Conservation (phyloP, 2,888 invertebrate species). For the Aleiodes leptofemur region DNA sequence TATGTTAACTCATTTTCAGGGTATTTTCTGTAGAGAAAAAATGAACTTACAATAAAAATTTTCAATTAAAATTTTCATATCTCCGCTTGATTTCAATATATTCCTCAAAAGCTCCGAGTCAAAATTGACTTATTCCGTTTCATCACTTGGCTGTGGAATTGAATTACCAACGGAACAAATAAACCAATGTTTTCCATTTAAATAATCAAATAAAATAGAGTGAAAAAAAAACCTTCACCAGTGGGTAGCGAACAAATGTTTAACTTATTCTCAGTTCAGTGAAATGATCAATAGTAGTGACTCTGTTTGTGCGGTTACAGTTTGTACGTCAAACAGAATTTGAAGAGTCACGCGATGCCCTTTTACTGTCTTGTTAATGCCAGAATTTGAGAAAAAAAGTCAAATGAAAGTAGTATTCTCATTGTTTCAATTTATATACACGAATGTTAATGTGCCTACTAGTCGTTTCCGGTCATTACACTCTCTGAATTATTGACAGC, state of each 20-base stretch:
- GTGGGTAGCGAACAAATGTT: conserved; percentile 9
- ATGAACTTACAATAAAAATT: too few relatives aligned
- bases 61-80: too few relatives aligned
- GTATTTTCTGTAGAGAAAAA: too few relatives aligned
- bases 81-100: too few relatives aligned
- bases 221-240: background rate
- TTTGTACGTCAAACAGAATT: conserved; percentile 20
- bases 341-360: conserved; percentile 11
- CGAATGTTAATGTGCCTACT: background rate
- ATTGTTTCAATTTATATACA: conserved; percentile 5
- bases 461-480: background rate
- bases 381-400: background rate
- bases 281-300: conserved; percentile 22
- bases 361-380: conserved; percentile 32
- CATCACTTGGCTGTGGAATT: too few relatives aligned
- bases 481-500: background rate
- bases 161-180: too few relatives aligned
- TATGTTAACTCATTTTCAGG: too few relatives aligned
- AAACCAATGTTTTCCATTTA: too few relatives aligned
- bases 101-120: too few relatives aligned
- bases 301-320: conserved; percentile 4
- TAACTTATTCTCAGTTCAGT: conserved; percentile 25
- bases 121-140: too few relatives aligned
- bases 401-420: background rate
- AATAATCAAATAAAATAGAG: too few relatives aligned